Percentiles rank a stretch among this genome's conserved stretches.
Conservation (phyloP, 2,113 vertebrate genomes). For the Xenopus tropicalis region UCB_Xtro_10.0 CM004450.2:97494501-97495000, state of each 20-base stretch:
- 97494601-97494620: conserved; percentile 91
- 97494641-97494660: conserved; percentile 98
- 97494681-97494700: conserved; percentile 97
- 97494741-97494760: conserved; percentile 99
- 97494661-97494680: conserved; percentile 98
- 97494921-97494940: conserved; percentile 78
- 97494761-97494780: conserved; percentile 99
- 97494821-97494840: conserved; percentile 67
- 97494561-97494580: conserved; percentile 98
- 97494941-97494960: conserved; percentile 75
- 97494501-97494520: conserved; percentile 95
- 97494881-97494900: conserved; percentile 52
- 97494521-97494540: conserved; percentile 99
- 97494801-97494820: conserved; percentile 71
- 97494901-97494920: conserved; percentile 82
- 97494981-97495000: conserved; percentile 36
- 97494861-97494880: conserved; percentile 71
- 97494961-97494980: conserved; percentile 50
- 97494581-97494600: conserved; percentile 81
- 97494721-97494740: conserved; percentile 99
- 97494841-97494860: conserved; percentile 62
- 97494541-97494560: conserved; percentile 99
- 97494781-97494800: conserved; percentile 94
- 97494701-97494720: conserved; percentile 98
- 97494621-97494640: conserved; percentile 88